A percentile compares a stretch with the other conserved stretches of the same genome.
phyloP scores from a whole-genome alignment of 2,113 vertebrate genomes.

The Parus major region DNA sequence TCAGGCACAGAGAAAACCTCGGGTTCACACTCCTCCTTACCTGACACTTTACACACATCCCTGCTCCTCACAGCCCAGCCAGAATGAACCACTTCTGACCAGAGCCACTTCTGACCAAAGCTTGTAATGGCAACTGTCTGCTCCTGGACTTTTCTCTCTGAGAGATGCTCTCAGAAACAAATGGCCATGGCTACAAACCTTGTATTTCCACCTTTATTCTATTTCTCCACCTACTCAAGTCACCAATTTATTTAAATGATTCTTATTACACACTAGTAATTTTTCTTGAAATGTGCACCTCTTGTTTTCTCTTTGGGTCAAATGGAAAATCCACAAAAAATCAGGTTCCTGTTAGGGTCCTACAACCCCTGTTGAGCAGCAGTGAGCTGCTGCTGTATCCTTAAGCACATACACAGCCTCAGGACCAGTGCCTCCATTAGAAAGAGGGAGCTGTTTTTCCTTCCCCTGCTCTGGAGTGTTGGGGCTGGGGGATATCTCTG shows the following conservation, averaged over 20 bases:
- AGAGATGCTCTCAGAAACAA: not conserved
- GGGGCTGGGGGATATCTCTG: not conserved
- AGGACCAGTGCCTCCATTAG: not conserved
- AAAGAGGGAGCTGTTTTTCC: not conserved
- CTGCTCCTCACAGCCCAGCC: not conserved
- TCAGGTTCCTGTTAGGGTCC: not conserved
- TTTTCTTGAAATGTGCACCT: not conserved
- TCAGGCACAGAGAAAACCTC: not conserved
- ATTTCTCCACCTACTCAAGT: not conserved
- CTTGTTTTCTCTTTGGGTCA: not conserved
- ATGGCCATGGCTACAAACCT: not conserved
- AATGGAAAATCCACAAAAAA: not conserved
- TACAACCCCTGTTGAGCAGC: not conserved
- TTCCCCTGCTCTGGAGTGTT: fast-evolving
- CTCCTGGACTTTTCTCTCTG: not conserved
- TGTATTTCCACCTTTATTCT: not conserved
- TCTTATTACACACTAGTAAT: not conserved
- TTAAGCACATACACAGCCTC: not conserved
- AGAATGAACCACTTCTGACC: not conserved
- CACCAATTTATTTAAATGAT: not conserved
- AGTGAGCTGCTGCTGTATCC: not conserved
- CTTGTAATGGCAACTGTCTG: not conserved
- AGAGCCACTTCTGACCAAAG: not conserved
- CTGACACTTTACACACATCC: not conserved
- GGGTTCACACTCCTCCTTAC: not conserved